phyloP scores from a whole-genome alignment of 2,888 invertebrate species.

The Ennomos erosarius region DNA sequence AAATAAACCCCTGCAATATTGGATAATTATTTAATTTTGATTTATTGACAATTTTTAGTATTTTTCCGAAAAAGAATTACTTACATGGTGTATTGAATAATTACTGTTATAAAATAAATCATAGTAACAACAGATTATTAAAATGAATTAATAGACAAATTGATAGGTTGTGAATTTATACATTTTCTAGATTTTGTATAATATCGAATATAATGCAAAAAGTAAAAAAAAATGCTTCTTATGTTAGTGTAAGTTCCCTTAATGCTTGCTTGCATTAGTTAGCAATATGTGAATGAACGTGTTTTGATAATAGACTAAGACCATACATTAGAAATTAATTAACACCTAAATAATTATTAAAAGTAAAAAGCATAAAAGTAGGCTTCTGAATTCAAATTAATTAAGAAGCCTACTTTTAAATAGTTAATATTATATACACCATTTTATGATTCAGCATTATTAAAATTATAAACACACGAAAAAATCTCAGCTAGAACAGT shows the following conservation, averaged over 20 bases:
- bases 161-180: conserved; percentile 85
- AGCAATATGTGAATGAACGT: conserved; percentile 33
- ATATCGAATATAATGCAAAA: conserved; percentile 57
- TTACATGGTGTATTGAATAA: conserved; percentile 40
- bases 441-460: conserved; percentile 1
- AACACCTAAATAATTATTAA: too few species aligned
- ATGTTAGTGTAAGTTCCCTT: conserved; percentile 48
- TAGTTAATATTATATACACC: background rate
- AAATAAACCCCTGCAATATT: too few species aligned
- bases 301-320: conserved; percentile 2
- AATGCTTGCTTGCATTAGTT: conserved; percentile 61
- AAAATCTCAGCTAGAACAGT: too few species aligned
- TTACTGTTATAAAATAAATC: conserved; percentile 43
- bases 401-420: too few species aligned
- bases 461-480: background rate
- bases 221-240: conserved; percentile 55
- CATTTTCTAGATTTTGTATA: conserved; percentile 84
- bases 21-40: too few species aligned
- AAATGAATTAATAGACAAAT: conserved; percentile 72
- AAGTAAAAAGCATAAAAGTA: too few species aligned
- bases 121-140: conserved; percentile 44
- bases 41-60: too few species aligned
- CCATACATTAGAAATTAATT: too few species aligned
- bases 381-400: too few species aligned
- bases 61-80: too few species aligned